These are phyloP conservation scores for Parazoanthus atlanticus DNA, from an alignment of 92 coral and sea anemone genomes.

Conservation along the genomic window DNA sequence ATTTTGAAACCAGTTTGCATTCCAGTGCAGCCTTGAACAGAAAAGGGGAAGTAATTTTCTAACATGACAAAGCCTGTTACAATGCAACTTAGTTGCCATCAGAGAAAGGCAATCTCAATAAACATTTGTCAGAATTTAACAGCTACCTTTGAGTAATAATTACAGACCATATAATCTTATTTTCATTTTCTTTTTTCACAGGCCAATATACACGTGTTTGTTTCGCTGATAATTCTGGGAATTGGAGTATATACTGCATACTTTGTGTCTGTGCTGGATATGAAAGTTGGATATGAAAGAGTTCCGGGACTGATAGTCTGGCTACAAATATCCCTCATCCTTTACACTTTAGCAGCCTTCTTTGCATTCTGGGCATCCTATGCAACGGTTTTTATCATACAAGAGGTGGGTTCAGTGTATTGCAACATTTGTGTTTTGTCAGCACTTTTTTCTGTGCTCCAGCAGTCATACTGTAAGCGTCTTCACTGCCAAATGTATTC, in stretches of 20 bases:
- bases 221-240: slow-evolving; percentile 22
- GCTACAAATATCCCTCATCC: slow-evolving; percentile 22
- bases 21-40: too few species aligned
- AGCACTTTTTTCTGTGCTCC: too few species aligned
- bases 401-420: slow-evolving; percentile 2
- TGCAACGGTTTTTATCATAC: slow-evolving; percentile 39
- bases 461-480: too few species aligned
- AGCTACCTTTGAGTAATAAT: neutral
- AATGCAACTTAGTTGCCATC: too few species aligned
- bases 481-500: too few species aligned
- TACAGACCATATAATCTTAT: neutral
- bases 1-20: too few species aligned
- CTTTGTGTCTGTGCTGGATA: slow-evolving; percentile 38
- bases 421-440: too few species aligned
- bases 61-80: too few species aligned
- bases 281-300: slow-evolving; percentile 31
- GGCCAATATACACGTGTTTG: slow-evolving; percentile 34
- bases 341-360: slow-evolving; percentile 32
- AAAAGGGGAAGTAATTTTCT: too few species aligned
- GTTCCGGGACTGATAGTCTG: slow-evolving; percentile 21
- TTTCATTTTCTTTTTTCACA: neutral
- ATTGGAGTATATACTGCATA: slow-evolving; percentile 37
- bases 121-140: neutral
- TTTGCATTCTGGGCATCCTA: slow-evolving; percentile 42
- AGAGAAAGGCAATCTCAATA: too few species aligned